Conservation (phyloP, 2,113 vertebrate species). For the Notothenia coriiceps region DNA sequence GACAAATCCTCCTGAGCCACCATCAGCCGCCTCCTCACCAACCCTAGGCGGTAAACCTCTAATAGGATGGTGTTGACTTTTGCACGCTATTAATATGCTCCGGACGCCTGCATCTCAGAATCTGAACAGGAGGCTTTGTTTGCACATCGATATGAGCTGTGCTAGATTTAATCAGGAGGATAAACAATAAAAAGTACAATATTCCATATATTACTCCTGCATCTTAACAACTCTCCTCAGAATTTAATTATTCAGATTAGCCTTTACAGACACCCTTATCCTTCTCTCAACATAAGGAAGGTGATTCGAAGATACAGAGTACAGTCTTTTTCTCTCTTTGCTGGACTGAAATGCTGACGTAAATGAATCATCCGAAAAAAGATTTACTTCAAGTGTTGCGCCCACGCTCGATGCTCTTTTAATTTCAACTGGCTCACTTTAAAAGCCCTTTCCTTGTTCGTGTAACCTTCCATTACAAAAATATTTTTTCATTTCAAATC, state of each 20-base stretch:
- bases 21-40: slow-evolving; percentile 44
- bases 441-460: slow-evolving; percentile 2
- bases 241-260: slow-evolving; percentile 55
- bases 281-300: neutral
- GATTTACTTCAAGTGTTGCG: neutral
- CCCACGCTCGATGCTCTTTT: neutral
- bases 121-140: slow-evolving; percentile 83
- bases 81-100: slow-evolving; percentile 84
- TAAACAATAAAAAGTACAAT: slow-evolving; percentile 80
- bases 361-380: neutral
- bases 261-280: slow-evolving; percentile 4
- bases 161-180: slow-evolving; percentile 85
- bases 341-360: neutral
- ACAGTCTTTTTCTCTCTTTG: neutral
- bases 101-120: slow-evolving; percentile 73
- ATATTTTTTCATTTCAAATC: neutral
- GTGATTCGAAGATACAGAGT: neutral
- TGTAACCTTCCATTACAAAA: slow-evolving; percentile 4
- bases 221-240: slow-evolving; percentile 51
- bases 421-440: neutral
- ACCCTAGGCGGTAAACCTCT: slow-evolving; percentile 66
- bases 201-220: slow-evolving; percentile 64
- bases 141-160: slow-evolving; percentile 84
- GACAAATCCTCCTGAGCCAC: slow-evolving; percentile 79
- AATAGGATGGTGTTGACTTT: slow-evolving; percentile 80